phyloP scores from a whole-genome alignment of 2,888 invertebrate species.

The Conomelus anceps region DNA sequence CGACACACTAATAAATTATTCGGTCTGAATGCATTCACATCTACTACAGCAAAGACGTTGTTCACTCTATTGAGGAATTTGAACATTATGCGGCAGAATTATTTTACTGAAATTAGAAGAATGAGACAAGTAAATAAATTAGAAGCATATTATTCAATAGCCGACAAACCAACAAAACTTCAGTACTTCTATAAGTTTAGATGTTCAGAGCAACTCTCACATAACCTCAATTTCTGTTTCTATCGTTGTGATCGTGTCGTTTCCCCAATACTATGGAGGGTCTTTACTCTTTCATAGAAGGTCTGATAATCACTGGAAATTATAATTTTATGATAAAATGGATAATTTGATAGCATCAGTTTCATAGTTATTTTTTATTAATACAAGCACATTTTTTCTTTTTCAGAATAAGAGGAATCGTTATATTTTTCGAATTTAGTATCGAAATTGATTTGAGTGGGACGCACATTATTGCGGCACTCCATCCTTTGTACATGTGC shows the following conservation, averaged over 20 bases:
- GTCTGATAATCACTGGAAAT: too few relatives aligned
- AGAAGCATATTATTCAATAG: not conserved
- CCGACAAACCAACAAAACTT: not conserved
- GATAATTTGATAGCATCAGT: too few relatives aligned
- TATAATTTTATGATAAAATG: too few relatives aligned
- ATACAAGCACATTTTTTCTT: too few relatives aligned
- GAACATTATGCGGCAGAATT: not conserved
- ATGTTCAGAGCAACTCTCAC: not conserved
- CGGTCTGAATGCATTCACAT: not conserved
- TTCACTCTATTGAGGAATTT: not conserved
- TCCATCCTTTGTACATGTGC: not conserved
- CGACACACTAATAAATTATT: not conserved
- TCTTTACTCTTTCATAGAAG: too few relatives aligned
- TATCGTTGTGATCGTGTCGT: not conserved
- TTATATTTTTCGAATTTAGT: too few relatives aligned
- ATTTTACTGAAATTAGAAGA: not conserved
- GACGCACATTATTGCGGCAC: too few relatives aligned
- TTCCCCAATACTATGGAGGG: too few relatives aligned
- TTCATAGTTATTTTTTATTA: too few relatives aligned
- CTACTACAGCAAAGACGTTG: not conserved
- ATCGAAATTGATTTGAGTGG: too few relatives aligned
- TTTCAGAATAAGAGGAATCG: too few relatives aligned
- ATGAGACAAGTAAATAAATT: not conserved
- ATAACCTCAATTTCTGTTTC: not conserved
- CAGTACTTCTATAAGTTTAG: not conserved